A percentile compares a stretch with the other conserved stretches of the same genome.
Conservation (phyloP, 2,797 vertebrate species). For the Corythornis leucogaster region DNA sequence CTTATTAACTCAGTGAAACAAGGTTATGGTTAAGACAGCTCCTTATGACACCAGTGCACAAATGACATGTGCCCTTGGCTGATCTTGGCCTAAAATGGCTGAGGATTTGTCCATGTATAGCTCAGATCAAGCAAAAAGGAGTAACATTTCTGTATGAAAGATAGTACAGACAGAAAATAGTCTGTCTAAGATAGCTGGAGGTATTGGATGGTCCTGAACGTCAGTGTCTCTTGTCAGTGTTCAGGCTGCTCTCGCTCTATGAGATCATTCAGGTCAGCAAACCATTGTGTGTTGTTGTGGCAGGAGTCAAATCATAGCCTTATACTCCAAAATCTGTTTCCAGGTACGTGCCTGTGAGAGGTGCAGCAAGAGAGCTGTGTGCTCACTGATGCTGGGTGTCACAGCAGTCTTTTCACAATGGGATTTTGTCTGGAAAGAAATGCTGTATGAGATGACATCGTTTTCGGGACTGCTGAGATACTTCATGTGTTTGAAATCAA, state of each 20-base stretch:
- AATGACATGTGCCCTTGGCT: not conserved
- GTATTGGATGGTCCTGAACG: not conserved
- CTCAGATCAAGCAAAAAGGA: not conserved
- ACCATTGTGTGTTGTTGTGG: not conserved
- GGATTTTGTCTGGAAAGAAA: slow-evolving; percentile 25
- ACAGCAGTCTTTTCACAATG: not conserved
- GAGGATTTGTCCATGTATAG: not conserved
- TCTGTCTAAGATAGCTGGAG: not conserved
- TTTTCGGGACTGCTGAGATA: slow-evolving; percentile 1
- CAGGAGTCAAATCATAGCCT: not conserved
- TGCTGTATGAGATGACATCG: not conserved
- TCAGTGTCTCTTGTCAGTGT: not conserved
- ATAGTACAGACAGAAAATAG: not conserved
- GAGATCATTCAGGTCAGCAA: not conserved
- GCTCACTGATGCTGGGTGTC: not conserved
- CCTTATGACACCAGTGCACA: not conserved
- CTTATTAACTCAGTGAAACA: not conserved
- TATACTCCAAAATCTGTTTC: not conserved
- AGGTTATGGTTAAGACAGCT: not conserved
- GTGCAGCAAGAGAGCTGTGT: not conserved
- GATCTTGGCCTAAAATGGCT: not conserved
- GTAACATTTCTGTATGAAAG: not conserved
- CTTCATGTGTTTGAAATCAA: not conserved
- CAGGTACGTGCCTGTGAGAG: not conserved
- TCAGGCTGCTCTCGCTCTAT: not conserved